Percentiles rank a stretch among this genome's conserved stretches.
These are phyloP conservation scores for Nematolebias whitei DNA, from an alignment of 2,113 vertebrate genomes.

Conservation along the genomic window DNA sequence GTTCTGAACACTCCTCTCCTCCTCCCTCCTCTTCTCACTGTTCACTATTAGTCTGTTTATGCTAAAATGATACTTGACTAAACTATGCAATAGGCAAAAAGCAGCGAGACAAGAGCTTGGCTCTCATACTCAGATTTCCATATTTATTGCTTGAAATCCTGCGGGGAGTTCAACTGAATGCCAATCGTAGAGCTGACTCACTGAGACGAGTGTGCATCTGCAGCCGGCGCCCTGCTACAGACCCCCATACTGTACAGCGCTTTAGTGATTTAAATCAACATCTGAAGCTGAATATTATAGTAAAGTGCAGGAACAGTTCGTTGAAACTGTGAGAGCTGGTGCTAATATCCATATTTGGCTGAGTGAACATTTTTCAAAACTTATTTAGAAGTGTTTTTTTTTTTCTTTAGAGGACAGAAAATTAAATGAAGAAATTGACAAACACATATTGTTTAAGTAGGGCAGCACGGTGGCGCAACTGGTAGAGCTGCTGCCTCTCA, in stretches of 20 bases:
- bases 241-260: constrained; percentile 25
- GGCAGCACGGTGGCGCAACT: no score
- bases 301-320: constrained; percentile 10
- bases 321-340: constrained; percentile 6
- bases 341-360: neutral
- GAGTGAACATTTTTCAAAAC: neutral
- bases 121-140: constrained; percentile 80
- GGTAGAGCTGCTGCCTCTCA: no score
- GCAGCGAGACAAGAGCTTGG: constrained; percentile 68
- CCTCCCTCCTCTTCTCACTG: constrained; percentile 24
- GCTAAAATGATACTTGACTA: constrained; percentile 75
- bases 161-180: constrained; percentile 78
- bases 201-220: constrained; percentile 60
- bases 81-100: constrained; percentile 73
- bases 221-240: constrained; percentile 32
- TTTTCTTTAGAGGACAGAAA: neutral
- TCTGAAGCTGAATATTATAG: constrained; percentile 37
- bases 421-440: no score
- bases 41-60: constrained; percentile 72
- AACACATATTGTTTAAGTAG: no score
- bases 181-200: constrained; percentile 74
- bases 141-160: constrained; percentile 82
- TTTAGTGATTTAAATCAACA: constrained; percentile 56
- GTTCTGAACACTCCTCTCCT: constrained; percentile 40
- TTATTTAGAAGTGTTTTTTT: neutral